Percentiles rank a stretch among this genome's conserved stretches.
phyloP scores from a whole-genome alignment of 2,888 invertebrate genomes.

The Ferrisia virgata region DNA sequence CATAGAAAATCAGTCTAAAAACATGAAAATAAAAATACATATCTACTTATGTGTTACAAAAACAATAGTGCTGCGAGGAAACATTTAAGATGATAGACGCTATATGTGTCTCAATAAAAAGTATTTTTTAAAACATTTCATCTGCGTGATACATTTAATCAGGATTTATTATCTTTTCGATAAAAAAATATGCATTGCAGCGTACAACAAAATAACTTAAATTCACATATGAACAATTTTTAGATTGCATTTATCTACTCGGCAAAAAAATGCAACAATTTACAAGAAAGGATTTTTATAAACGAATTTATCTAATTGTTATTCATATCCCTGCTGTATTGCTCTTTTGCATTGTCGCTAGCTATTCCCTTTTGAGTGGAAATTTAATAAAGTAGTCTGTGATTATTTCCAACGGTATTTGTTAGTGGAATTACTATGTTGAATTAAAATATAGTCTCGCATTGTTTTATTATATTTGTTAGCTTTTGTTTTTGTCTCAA shows the following conservation, averaged over 20 bases:
- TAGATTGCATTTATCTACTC: not conserved
- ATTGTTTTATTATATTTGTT: not conserved
- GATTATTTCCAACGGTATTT: not conserved
- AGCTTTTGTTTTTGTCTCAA: not conserved
- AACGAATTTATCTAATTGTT: not conserved
- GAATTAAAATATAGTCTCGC: not conserved
- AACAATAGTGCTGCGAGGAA: no score
- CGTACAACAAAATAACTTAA: not conserved
- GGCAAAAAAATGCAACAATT: not conserved
- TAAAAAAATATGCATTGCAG: not conserved
- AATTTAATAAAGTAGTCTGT: not conserved
- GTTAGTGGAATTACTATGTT: not conserved
- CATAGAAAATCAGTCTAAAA: no score
- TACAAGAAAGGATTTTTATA: not conserved
- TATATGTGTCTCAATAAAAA: no score
- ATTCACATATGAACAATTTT: not conserved
- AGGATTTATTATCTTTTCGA: not conserved
- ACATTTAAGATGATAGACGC: no score
- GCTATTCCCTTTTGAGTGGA: not conserved
- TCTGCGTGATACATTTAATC: not conserved
- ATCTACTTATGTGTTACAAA: no score
- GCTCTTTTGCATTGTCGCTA: not conserved
- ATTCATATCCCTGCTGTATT: not conserved
- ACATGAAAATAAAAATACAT: no score
- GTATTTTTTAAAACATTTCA: no score